Evolutionary conservation across 2,113 vertebrate species (phyloP).

Genomic region (Camelus dromedarius): DNA sequence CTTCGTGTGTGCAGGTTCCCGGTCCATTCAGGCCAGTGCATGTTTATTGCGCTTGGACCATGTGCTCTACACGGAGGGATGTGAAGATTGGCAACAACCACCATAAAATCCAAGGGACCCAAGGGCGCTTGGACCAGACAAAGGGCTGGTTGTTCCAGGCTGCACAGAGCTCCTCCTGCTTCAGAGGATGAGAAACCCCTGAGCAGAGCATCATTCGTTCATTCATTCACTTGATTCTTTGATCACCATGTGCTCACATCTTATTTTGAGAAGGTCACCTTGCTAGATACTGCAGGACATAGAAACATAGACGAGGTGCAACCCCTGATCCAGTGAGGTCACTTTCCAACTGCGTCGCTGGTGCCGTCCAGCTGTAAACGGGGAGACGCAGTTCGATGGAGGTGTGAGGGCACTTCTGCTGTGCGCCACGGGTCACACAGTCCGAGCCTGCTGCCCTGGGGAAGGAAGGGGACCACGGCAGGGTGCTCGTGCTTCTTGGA

Average conservation of each 20-base stretch:
- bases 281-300: background rate
- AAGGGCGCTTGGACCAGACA: too few relatives aligned
- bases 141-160: background rate
- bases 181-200: background rate
- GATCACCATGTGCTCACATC: too few relatives aligned
- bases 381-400: accelerated
- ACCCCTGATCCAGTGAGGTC: background rate
- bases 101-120: background rate
- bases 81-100: background rate
- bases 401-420: background rate
- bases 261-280: background rate
- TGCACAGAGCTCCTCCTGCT: background rate
- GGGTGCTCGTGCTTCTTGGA: background rate
- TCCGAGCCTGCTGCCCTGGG: accelerated
- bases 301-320: background rate
- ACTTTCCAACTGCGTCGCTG: too few relatives aligned
- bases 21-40: accelerated
- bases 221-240: background rate
- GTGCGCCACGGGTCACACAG: too few relatives aligned
- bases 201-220: background rate
- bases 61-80: background rate
- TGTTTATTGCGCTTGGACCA: background rate
- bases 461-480: accelerated
- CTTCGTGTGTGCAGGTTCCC: background rate
- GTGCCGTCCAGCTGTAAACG: accelerated